phyloP scores from a whole-genome alignment of 1,140 invertebrate species.

The Anadara kagoshimensis region DNA sequence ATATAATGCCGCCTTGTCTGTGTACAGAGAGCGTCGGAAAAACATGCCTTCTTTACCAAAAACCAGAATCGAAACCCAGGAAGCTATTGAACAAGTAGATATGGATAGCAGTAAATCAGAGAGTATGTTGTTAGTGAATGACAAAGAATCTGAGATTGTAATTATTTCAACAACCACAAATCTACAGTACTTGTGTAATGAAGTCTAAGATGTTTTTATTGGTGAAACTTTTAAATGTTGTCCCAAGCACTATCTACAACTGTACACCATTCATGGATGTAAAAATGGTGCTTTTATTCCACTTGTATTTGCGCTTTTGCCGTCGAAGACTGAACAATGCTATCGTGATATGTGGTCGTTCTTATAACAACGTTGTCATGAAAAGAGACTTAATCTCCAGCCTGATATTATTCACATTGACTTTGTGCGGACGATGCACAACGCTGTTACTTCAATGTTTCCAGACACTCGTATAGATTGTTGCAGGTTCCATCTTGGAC shows the following conservation, averaged over 20 bases:
- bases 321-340: background rate
- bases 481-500: background rate
- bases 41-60: background rate
- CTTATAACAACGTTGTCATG: no score
- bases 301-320: constrained; percentile 3
- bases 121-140: background rate
- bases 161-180: background rate
- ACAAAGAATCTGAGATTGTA: no score
- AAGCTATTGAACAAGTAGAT: background rate
- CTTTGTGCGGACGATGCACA: background rate
- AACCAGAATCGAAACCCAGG: background rate
- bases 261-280: constrained; percentile 14
- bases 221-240: background rate
- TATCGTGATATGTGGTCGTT: background rate
- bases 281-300: constrained; percentile 5
- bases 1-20: background rate
- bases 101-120: background rate
- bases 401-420: background rate
- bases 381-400: no score
- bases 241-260: background rate
- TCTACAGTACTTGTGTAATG: background rate
- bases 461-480: background rate
- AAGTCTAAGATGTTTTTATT: background rate
- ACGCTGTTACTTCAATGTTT: background rate
- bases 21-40: background rate